Base-by-base conservation (phyloP, 2,888 invertebrate species). In the Laothoe populi region DNA sequence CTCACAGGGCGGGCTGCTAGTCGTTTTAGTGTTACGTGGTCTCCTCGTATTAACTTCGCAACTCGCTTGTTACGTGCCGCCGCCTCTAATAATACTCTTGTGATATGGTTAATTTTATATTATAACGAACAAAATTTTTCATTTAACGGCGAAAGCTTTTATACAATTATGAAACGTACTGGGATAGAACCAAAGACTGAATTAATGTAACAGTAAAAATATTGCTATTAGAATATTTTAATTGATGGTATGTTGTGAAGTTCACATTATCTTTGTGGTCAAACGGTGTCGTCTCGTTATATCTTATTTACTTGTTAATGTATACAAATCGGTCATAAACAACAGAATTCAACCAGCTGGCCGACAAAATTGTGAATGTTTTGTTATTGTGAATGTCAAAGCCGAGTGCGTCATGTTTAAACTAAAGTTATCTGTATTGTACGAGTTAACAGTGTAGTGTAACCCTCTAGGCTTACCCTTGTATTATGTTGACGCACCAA, bases 151-250 rank as follows among this genome's bases (percentile, higher is more conserved):
- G 79, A 74, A 81, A 79, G 81, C 82, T 81, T 83, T 83, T 81
- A 83, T 77, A 82, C 84, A 58, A 57, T 38, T 53, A 57, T 53
- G 61, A 49, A 82, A 82, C 78, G 84, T 81, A 87, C 85, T 88
- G 84, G 84, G 84, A 83, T 80, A 82, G 80, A 87, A 88, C 88
- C 89, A 90, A 90, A 90, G 90, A 90, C 89, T 90, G 90, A 87
- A 82, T 73, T 75, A 79, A 78, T 85, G 84, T 87, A 88, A 73
- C 75, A 81, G 78, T 83, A 83, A 82, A 83, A 67, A 82, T 86
- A 84, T 83, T 86, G 87, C 84, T 83, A 79, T 86, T 85, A 86
- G 83, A 84, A 84, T 87, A 86, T 81, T 78, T 78, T 78, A 71
- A 71, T 73, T 67, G 70, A 71, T 74, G 74, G 70, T 72, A 70